Evolutionary conservation across 2,113 vertebrate genomes (phyloP).

Genomic region (Cebus imitator): DNA sequence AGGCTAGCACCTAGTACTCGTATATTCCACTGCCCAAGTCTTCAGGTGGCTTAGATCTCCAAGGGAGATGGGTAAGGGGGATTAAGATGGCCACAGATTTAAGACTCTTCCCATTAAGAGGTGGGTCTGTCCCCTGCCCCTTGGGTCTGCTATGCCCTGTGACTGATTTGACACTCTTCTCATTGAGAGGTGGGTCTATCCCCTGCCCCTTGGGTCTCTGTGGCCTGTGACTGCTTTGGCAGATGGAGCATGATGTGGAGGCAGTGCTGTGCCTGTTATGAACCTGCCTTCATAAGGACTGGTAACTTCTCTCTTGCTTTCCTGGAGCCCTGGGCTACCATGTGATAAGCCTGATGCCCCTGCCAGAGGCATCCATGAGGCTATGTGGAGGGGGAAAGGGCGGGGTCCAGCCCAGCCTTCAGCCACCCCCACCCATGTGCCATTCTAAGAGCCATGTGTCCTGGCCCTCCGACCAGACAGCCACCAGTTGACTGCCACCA

Average conservation of each 20-base stretch:
- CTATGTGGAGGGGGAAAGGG: background rate
- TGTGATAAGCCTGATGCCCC: background rate
- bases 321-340: background rate
- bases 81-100: background rate
- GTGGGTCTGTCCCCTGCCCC: background rate
- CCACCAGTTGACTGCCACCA: background rate
- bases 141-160: background rate
- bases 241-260: background rate
- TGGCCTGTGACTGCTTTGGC: background rate
- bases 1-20: background rate
- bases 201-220: background rate
- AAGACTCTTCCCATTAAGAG: background rate
- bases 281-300: background rate
- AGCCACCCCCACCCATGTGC: background rate
- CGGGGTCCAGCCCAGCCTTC: background rate
- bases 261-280: fast-evolving
- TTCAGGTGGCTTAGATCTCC: background rate
- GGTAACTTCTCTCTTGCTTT: background rate
- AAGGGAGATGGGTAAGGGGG: background rate
- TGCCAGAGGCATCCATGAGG: background rate
- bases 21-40: background rate
- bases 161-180: background rate
- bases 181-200: background rate
- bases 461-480: background rate
- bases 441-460: background rate